Base-by-base conservation (phyloP, 2,888 invertebrate genomes). In the Apocheima hispidaria region DNA sequence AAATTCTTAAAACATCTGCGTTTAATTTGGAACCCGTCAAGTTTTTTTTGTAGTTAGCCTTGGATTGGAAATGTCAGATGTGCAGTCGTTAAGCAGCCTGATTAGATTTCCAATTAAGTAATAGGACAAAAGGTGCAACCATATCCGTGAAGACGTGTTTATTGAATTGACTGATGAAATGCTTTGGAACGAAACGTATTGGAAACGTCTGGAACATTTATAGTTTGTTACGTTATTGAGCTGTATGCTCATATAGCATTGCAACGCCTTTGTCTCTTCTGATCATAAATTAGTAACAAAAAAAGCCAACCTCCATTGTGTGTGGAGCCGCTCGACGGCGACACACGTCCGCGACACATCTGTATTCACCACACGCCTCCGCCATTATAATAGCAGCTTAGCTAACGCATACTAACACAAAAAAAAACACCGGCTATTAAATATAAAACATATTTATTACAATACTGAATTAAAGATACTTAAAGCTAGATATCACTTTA, bases 361-460 rank as follows among this genome's bases (percentile, higher is more conserved):
- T 69, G 75, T 75, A 87, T 86, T 85, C 84, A 79, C 66, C 69
- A 56, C 72, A 69, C 69, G 74, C 63, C 30, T 54, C 66, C 59
- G 62, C 72, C 77, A 81, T 80, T 55, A 60, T 69, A 72, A 67
- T 69, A 63, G 66, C 67, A 56, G n/a, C 75, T 5, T 4, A 18
- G 76, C 74, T 65, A 57, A 69, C 73, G 81, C 83, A 81, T 82
- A 74, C 80, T 69, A 72, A 78, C 71, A 76, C 71, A 53, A 74
- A 63, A 61, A 78, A 80, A 84, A 87, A 86, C 84, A 84, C 82
- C 78, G 65, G 44, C 60, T 65, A 75, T 75, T 74, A 61, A 76
- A 77, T 79, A 78, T 77, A 81, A 85, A 87, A 86, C 80, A 86
- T 83, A 84, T 91, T 91, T 91, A 90, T 92, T 92, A 87, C 74